phyloP scores from a whole-genome alignment of 2,888 invertebrate genomes.

The Harpalus rubripes region DNA sequence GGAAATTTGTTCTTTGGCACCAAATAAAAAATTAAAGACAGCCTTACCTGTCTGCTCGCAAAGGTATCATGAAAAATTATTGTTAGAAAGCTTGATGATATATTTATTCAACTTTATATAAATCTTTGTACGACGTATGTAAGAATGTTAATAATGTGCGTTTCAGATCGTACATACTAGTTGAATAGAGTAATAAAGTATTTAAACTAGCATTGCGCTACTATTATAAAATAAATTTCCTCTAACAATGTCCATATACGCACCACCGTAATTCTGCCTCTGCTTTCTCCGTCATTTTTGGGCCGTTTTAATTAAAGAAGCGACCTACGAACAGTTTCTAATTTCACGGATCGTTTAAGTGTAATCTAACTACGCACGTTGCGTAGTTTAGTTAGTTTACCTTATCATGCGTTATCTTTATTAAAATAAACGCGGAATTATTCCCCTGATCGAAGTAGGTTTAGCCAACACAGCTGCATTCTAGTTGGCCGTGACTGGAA shows the following conservation, averaged over 20 bases:
- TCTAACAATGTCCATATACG: conserved; percentile 39
- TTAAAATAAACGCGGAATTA: conserved; percentile 47
- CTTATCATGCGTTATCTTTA: conserved; percentile 22
- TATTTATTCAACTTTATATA: neutral
- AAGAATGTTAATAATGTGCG: neutral
- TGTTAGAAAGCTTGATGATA: neutral
- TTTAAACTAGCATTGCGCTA: neutral
- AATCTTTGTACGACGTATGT: neutral
- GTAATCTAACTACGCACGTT: conserved; percentile 33
- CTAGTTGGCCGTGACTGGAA: conserved; percentile 50
- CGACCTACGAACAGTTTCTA: conserved; percentile 53
- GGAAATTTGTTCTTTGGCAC: no score
- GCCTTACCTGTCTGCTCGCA: no score
- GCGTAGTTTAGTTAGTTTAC: conserved; percentile 27
- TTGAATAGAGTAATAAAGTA: neutral
- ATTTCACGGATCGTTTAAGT: conserved; percentile 58
- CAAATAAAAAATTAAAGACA: no score
- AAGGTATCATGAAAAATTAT: neutral
- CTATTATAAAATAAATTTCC: conserved; percentile 14
- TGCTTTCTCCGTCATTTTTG: conserved; percentile 52
- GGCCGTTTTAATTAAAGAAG: conserved; percentile 48
- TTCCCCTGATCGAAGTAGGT: conserved; percentile 40
- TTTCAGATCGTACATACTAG: neutral
- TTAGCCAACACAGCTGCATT: conserved; percentile 25
- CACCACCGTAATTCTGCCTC: conserved; percentile 19